phyloP scores from a whole-genome alignment of 2,113 vertebrate genomes.

The Lasiurus borealis region DNA sequence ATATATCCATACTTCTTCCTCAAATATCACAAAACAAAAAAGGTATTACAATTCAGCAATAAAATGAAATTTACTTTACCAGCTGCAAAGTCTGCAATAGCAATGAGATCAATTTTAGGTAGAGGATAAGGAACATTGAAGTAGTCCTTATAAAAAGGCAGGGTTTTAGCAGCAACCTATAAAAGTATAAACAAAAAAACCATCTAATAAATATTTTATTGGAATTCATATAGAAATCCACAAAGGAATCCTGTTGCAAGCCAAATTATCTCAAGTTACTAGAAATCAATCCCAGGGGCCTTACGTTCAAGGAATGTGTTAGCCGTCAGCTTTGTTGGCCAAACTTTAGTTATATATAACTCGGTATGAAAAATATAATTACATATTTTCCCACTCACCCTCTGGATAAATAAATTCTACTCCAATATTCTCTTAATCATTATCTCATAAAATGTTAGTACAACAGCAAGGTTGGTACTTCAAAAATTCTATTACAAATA shows the following conservation, averaged over 20 bases:
- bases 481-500: slow-evolving; percentile 67
- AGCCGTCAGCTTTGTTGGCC: not conserved
- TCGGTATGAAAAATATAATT: slow-evolving; percentile 50
- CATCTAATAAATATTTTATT: slow-evolving; percentile 66
- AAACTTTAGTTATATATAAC: slow-evolving; percentile 60
- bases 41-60: slow-evolving; percentile 82
- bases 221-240: slow-evolving; percentile 63
- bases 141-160: slow-evolving; percentile 99
- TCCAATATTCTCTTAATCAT: slow-evolving; percentile 61
- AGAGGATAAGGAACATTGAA: slow-evolving; percentile 99
- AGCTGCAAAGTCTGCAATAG: slow-evolving; percentile 99
- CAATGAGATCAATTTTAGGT: slow-evolving; percentile 99
- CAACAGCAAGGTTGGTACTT: slow-evolving; percentile 59
- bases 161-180: slow-evolving; percentile 98
- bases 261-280: slow-evolving; percentile 1
- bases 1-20: slow-evolving; percentile 76
- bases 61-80: slow-evolving; percentile 92
- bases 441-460: slow-evolving; percentile 64
- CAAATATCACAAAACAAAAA: slow-evolving; percentile 83
- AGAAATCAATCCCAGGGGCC: slow-evolving; percentile 49
- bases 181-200: slow-evolving; percentile 79
- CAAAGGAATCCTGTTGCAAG: slow-evolving; percentile 49
- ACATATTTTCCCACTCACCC: slow-evolving; percentile 45
- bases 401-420: slow-evolving; percentile 56
- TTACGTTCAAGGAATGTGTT: slow-evolving; percentile 14